phyloP scores from a whole-genome alignment of 2,113 vertebrate species.

The Pygathrix nemaeus region DNA sequence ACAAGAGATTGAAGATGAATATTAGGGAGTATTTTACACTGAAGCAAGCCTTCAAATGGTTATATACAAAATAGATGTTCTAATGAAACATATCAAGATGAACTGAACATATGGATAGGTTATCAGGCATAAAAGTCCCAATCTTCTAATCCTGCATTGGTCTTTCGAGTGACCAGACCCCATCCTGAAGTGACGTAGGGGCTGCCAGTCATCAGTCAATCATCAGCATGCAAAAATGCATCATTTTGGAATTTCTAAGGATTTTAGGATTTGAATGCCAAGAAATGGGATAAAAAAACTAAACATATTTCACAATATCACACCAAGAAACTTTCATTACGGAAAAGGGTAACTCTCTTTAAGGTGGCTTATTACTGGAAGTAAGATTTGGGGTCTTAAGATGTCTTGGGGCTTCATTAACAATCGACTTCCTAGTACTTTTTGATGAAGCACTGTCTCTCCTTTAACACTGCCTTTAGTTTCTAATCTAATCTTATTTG shows the following conservation, averaged over 20 bases:
- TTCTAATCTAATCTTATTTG: constrained; percentile 68
- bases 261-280: not conserved
- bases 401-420: not conserved
- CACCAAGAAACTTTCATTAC: not conserved
- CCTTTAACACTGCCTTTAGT: not conserved
- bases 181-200: not conserved
- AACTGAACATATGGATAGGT: not conserved
- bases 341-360: not conserved
- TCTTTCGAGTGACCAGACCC: no score
- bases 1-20: not conserved
- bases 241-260: not conserved
- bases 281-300: not conserved
- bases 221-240: not conserved
- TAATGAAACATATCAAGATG: not conserved
- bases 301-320: not conserved
- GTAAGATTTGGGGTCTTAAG: not conserved
- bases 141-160: no score
- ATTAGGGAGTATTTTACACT: not conserved
- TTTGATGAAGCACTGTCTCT: not conserved
- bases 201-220: not conserved
- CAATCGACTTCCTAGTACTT: not conserved
- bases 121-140: not conserved
- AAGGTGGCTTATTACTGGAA: not conserved
- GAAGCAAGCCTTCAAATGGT: not conserved
- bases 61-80: not conserved